Evolutionary conservation across 1,140 invertebrate genomes (phyloP).

Genomic region (Nixonia krombeini): DNA sequence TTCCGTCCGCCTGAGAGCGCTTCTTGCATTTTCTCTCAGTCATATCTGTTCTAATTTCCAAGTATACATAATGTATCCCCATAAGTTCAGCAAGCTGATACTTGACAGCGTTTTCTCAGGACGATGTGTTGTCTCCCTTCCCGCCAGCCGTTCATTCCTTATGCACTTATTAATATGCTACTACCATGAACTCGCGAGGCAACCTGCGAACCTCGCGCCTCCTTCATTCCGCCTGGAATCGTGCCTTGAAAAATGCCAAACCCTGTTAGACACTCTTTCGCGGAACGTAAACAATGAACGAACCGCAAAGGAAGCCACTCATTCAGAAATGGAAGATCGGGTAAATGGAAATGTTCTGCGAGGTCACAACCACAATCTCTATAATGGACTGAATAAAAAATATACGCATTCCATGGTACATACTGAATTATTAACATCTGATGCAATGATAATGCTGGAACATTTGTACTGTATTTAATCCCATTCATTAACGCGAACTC

Average conservation of each 20-base stretch:
- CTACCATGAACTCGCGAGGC: conserved; percentile 49
- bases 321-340: conserved; percentile 21
- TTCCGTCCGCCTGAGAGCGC: conserved; percentile 40
- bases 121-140: conserved; percentile 25
- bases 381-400: conserved; percentile 68
- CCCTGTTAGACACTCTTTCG: no score
- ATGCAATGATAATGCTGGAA: no score
- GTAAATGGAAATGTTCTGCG: conserved; percentile 31
- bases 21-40: conserved; percentile 38
- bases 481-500: no score
- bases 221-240: conserved; percentile 27
- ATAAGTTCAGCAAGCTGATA: conserved; percentile 37
- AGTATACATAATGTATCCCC: conserved; percentile 43
- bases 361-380: conserved; percentile 65
- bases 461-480: no score
- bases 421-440: conserved; percentile 6
- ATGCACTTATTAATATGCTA: conserved; percentile 49
- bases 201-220: no score
- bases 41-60: conserved; percentile 49
- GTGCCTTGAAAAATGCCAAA: conserved; percentile 51
- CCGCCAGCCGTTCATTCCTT: conserved; percentile 25
- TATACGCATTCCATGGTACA: conserved; percentile 57
- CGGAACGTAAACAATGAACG: no score
- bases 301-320: no score
- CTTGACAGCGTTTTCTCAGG: conserved; percentile 36